A percentile compares a stretch with the other conserved stretches of the same genome.
Evolutionary conservation across 1,140 invertebrate genomes (phyloP).

Genomic region (Temnothorax curvispinosus): DNA sequence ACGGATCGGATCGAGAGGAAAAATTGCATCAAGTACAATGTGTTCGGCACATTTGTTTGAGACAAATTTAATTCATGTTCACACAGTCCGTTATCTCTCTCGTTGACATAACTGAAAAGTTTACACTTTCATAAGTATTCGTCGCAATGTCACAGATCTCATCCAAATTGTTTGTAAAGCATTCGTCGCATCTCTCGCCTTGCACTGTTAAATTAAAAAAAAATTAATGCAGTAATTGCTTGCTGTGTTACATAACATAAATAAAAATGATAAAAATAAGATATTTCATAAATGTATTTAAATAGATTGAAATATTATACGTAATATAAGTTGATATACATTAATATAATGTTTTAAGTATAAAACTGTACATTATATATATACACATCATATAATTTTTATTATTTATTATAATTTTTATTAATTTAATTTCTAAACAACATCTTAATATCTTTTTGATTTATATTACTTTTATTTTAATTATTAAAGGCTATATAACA

Average conservation of each 20-base stretch:
- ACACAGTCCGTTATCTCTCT: neutral
- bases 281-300: neutral
- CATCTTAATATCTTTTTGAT: neutral
- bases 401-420: neutral
- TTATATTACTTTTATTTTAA: neutral
- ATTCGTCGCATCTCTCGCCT: neutral
- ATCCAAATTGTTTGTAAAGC: neutral
- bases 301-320: neutral
- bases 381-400: neutral
- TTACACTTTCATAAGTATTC: neutral
- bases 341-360: neutral
- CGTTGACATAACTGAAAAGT: neutral
- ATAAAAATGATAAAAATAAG: neutral
- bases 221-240: neutral
- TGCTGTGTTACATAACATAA: neutral
- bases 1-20: neutral
- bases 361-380: neutral
- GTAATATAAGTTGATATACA: neutral
- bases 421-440: neutral
- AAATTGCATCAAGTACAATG: neutral
- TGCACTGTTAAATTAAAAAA: constrained; percentile 12
- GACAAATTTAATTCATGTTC: neutral
- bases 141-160: neutral
- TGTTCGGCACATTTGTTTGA: neutral
- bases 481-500: neutral